phyloP scores from a whole-genome alignment of 1,140 invertebrate genomes.

The Branchinecta lindahli region DNA sequence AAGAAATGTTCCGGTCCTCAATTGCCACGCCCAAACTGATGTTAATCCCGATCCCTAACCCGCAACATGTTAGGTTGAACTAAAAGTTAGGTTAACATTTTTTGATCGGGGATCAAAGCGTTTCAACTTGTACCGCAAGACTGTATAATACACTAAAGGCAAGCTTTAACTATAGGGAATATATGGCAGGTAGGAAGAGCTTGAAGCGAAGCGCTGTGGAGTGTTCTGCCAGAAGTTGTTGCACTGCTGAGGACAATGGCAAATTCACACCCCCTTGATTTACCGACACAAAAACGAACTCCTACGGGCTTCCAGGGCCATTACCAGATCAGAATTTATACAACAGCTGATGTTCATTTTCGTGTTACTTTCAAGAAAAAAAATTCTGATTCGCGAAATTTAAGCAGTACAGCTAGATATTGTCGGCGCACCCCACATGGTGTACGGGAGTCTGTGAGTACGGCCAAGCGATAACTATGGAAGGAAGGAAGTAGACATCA shows the following conservation, averaged over 20 bases:
- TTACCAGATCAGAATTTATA: slow-evolving; percentile 14
- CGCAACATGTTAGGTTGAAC: slow-evolving; percentile 10
- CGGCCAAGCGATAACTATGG: too few species aligned
- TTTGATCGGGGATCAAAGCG: too few species aligned
- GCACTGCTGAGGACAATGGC: slow-evolving; percentile 8
- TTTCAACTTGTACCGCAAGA: slow-evolving; percentile 11
- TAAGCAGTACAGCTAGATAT: slow-evolving; percentile 12
- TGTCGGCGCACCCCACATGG: background rate
- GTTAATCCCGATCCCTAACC: background rate
- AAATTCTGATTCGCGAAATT: background rate
- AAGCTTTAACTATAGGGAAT: slow-evolving; percentile 10
- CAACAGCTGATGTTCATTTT: slow-evolving; percentile 1
- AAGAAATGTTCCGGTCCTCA: slow-evolving; percentile 10
- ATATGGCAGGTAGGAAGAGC: background rate
- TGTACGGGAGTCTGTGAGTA: too few species aligned
- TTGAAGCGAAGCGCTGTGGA: background rate
- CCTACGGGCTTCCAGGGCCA: slow-evolving; percentile 9
- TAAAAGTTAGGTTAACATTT: slow-evolving; percentile 6
- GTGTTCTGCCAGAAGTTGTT: slow-evolving; percentile 13
- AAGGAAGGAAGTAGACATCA: too few species aligned
- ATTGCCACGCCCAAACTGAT: background rate
- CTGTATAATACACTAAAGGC: slow-evolving; percentile 7
- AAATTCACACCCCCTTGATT: background rate
- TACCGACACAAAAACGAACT: background rate
- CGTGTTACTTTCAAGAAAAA: background rate